phyloP scores from a whole-genome alignment of 2,888 invertebrate genomes.

The Drosophila basisetae region DNA sequence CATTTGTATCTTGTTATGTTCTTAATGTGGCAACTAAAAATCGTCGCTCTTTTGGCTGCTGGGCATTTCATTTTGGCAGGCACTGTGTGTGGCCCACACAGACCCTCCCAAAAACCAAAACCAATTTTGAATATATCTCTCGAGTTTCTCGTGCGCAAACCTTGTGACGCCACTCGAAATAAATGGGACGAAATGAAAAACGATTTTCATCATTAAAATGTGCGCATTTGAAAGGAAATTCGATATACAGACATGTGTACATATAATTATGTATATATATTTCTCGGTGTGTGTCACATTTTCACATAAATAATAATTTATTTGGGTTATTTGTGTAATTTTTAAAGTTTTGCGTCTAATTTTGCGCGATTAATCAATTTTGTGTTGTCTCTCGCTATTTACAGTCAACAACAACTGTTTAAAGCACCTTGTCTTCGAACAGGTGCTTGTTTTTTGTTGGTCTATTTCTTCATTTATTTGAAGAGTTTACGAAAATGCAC shows the following conservation, averaged over 20 bases:
- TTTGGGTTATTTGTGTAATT: slow-evolving; percentile 48
- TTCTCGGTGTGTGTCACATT: slow-evolving; percentile 59
- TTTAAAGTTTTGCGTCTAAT: slow-evolving; percentile 73
- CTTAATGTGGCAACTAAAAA: slow-evolving; percentile 8
- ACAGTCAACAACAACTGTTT: slow-evolving; percentile 46
- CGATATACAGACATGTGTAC: slow-evolving; percentile 40
- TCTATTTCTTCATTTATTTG: slow-evolving; percentile 14
- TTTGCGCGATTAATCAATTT: slow-evolving; percentile 75
- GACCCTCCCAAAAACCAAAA: not conserved
- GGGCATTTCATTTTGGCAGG: not conserved
- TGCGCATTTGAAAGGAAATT: slow-evolving; percentile 64
- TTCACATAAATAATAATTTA: slow-evolving; percentile 75
- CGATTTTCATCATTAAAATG: slow-evolving; percentile 69
- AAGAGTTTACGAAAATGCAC: slow-evolving; percentile 29
- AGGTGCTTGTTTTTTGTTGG: slow-evolving; percentile 48
- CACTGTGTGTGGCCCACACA: slow-evolving; percentile 48
- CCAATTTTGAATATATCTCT: slow-evolving; percentile 22
- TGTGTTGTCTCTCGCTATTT: slow-evolving; percentile 45
- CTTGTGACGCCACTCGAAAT: slow-evolving; percentile 9
- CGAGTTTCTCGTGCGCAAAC: slow-evolving; percentile 56
- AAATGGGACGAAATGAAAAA: slow-evolving; percentile 27
- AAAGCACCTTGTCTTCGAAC: slow-evolving; percentile 51
- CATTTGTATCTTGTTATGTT: slow-evolving; percentile 1
- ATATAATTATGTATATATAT: slow-evolving; percentile 44
- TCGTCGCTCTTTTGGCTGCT: not conserved